Base-by-base conservation (phyloP, 2,113 vertebrate genomes). In the Sisor rabdophorus region DNA sequence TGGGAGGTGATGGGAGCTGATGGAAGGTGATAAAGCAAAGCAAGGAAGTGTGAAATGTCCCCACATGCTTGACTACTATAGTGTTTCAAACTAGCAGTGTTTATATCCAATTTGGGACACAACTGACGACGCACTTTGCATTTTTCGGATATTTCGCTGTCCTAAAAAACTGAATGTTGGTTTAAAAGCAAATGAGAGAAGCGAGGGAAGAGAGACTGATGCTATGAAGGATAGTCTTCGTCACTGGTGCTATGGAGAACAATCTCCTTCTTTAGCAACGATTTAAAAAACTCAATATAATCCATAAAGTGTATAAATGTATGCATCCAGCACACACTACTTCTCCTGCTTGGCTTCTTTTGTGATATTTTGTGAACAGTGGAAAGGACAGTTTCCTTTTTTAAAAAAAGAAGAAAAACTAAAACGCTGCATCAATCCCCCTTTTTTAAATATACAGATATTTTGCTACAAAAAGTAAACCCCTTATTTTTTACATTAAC, bases 381-480 rank as follows among this genome's bases (percentile, higher is more conserved):
- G 70, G 69, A 79, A 81, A 68, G 75, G n/a, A 79, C 36, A 70
- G 56, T 73, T 70, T 63, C 47, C 54, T 76, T 75, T 79, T 75
- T n/a, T 11, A 11, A 75, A 71, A 8, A 44, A 44, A 44, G 40
- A 44, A 73, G 3, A 4, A 56, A 22, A 52, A 40, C 32, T 48
- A 73, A 56, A 77, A 79, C 68, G 73, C 47, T 63, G 78, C 67
- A 76, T 82, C 69, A 78, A 58, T 54, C 56, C 59, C 69, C 30
- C 53, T 73, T 80, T 84, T 84, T 81, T 81, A 82, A 84, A 82
- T 84, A 80, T 84, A 84, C 80, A 84, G 80, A 84, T 84, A 84
- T 84, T 84, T 84, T 84, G 80, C 83, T 84, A 84, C 77, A 75
- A 84, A 84, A 69, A 72, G 73, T 75, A 75, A 81, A 74, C 77